Evolutionary conservation across 2,888 invertebrate genomes (phyloP), one percentile per base, ranked within the genome.

Genomic region (Aphelenchoides bicaudatus): DNA sequence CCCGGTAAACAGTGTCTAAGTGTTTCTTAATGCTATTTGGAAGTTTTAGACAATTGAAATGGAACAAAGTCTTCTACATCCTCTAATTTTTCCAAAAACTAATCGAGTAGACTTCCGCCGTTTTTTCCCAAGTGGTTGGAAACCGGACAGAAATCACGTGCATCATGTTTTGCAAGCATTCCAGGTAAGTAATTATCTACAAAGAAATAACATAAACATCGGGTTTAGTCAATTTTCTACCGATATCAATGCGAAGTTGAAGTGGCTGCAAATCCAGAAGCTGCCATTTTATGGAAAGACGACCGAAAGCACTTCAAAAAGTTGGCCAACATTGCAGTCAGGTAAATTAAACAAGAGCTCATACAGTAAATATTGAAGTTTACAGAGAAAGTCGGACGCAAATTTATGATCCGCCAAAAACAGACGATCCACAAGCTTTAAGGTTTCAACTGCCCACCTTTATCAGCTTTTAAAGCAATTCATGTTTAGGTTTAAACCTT

Each of bases 61-160:
- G 10, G 13, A 60, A 4, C 6, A 19, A 48, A 48, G 25, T 48
- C 4, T n/a, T 39, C 67, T 71, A 38, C 72, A 72, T 56, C 72
- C 72, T 1, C 39, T 60, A 25, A 59, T 71, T 5, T 37, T 58
- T 21, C 23, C 48, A 16, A 63, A 66, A 34, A 59, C 61, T 3
- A 52, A 54, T 4, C 28, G 43, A 6, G 56, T 72, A 3, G 66
- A 65, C 28, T 61, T 62, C 3, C 10, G 39, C 13, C 61, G 70
- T 31, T 69, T 59, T 21, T 72, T 72, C 55, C 71, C 71, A n/a
- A 67, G 68, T 56, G 70, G 70, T 3, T 72, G 71, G 71, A 67
- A 68, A 48, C 51, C 38, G n/a, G 68, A 70, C 3, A 67, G 67
- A 39, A 71, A 72, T 39, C 64, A 66, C 48, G 38, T 72, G 2